Conservation (phyloP, 2,113 vertebrate genomes). For the Bubo scandiacus region DNA sequence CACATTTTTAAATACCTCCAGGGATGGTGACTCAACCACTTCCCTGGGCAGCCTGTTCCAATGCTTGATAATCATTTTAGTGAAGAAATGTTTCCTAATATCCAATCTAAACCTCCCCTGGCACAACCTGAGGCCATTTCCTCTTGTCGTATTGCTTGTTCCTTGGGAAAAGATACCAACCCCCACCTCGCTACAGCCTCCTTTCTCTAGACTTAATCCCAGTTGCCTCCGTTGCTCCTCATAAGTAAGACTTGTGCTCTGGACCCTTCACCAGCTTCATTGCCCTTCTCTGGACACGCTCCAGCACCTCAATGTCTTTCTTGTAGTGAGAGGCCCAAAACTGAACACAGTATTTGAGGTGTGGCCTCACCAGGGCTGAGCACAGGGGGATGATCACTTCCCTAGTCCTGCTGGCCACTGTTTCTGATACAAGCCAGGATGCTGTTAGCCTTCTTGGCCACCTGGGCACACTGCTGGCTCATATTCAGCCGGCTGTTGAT, state of each 20-base stretch:
- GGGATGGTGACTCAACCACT: no score
- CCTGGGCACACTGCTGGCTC: neutral
- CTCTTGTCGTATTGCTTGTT: no score
- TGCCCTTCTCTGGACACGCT: neutral
- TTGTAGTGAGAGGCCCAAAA: neutral
- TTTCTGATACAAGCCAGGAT: neutral
- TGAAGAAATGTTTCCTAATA: neutral
- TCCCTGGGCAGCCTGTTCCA: neutral
- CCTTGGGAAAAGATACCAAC: neutral
- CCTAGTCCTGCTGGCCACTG: neutral
- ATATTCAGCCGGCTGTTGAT: neutral
- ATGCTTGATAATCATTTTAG: accelerated
- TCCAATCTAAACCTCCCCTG: neutral
- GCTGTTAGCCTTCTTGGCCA: neutral
- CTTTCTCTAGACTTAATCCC: neutral
- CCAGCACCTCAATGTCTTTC: neutral
- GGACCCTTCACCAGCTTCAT: neutral
- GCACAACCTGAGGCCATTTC: neutral
- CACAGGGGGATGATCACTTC: neutral
- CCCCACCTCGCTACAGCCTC: accelerated
- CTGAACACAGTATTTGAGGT: neutral
- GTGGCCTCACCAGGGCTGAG: neutral
- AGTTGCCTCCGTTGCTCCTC: neutral
- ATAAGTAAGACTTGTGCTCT: neutral
- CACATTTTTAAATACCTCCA: neutral